Base-by-base conservation (phyloP, 2,797 vertebrate genomes). In the Urosaurus nigricauda region DNA sequence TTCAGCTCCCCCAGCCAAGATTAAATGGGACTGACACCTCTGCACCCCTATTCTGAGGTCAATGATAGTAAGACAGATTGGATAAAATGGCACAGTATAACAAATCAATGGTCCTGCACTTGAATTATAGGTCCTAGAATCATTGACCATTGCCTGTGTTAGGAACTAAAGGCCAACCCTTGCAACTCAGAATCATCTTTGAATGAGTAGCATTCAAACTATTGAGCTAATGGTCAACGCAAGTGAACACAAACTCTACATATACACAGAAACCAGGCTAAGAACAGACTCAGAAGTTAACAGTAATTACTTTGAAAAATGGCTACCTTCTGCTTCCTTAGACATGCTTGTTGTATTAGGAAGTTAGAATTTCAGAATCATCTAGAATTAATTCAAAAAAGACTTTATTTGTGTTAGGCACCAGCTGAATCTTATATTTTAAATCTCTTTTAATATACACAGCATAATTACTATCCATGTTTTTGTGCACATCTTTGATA, bases 251-350 rank as follows among this genome's bases (percentile, higher is more conserved):
- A 63, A 86, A 83, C 60, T 40, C 17, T 43, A n/a, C 14, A 12
- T 85, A 56, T 47, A 47, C 17, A 47, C 37, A 85, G 14, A 65
- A 29, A 77, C 14, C 56, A 85, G 35, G 37, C 37, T 43, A 60
- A 47, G 12, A 16, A 43, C 29, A 78, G 56, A 78, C 63, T 63
- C 40, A 75, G 73, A 63, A 32, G 73, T 71, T 56, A 75, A 63
- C 12, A 65, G 60, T 40, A 86, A 86, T 78, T 63, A 43, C 29
- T 77, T 43, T 85, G 37, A 85, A 85, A 85, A 85, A 85, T 85
- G 56, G 56, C 56, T 77, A 60, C 13, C 56, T 47, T 77, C 84
- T 77, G 71, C 56, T 77, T 40, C 56, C 35, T 63, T 11, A 26
- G 75, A 71, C 53, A 58, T 43, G 71, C 32, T 58, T 85, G 13